Conservation (phyloP, 1,140 invertebrate species). For the Bathynomus jamesi region DNA sequence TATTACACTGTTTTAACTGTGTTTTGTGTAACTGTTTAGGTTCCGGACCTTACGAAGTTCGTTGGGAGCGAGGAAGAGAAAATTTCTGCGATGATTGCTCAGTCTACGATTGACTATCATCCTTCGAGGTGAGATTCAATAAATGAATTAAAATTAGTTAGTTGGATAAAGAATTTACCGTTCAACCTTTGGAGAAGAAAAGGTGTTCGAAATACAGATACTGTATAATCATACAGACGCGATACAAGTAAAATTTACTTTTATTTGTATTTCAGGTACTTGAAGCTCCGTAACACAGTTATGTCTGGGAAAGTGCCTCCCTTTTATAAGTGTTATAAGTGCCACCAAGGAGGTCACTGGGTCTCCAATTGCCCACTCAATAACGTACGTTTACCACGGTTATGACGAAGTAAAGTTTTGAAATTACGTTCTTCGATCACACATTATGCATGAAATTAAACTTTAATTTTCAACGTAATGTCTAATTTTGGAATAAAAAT, state of each 20-base stretch:
- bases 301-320: constrained; percentile 79
- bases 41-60: constrained; percentile 15
- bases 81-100: constrained; percentile 16
- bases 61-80: constrained; percentile 8
- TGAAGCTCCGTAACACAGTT: constrained; percentile 73
- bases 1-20: too few species aligned
- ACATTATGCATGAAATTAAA: background rate
- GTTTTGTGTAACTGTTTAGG: too few species aligned
- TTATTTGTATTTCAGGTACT: constrained; percentile 55
- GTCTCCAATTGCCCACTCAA: constrained; percentile 81
- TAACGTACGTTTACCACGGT: constrained; percentile 52
- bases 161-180: too few species aligned
- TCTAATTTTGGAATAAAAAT: background rate
- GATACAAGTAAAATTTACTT: too few species aligned
- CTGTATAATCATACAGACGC: too few species aligned
- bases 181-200: too few species aligned
- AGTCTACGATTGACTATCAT: constrained; percentile 12
- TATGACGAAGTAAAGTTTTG: background rate
- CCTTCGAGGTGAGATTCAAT: constrained; percentile 7
- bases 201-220: too few species aligned
- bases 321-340: constrained; percentile 86
- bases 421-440: background rate
- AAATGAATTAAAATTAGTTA: too few species aligned
- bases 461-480: constrained; percentile 1
- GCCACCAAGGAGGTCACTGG: constrained; percentile 88